Percentiles rank a stretch among this genome's conserved stretches.
phyloP scores from a whole-genome alignment of 2,797 vertebrate species.

The Siniperca scherzeri region DNA sequence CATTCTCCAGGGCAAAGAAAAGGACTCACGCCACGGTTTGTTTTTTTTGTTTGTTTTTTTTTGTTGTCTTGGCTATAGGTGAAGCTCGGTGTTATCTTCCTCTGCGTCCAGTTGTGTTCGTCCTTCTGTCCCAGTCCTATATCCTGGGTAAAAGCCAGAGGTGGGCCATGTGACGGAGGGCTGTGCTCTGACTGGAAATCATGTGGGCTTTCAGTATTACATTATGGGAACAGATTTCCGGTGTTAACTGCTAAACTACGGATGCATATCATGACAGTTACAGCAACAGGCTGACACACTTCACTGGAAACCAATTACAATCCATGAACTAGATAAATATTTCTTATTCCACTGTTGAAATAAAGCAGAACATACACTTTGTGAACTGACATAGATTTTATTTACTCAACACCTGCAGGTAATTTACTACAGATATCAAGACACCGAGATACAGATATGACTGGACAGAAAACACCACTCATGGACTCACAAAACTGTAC shows the following conservation, averaged over 20 bases:
- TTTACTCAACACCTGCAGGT: slow-evolving; percentile 81
- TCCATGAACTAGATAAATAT: no score
- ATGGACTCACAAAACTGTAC: slow-evolving; percentile 54
- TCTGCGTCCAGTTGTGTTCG: slow-evolving; percentile 38
- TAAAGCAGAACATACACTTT: slow-evolving; percentile 4
- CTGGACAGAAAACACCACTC: slow-evolving; percentile 58
- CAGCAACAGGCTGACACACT: slow-evolving; percentile 41
- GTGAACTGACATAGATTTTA: slow-evolving; percentile 81
- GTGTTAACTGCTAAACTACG: slow-evolving; percentile 59
- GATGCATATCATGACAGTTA: slow-evolving; percentile 46
- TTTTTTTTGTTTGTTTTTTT: no score
- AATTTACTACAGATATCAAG: slow-evolving; percentile 66
- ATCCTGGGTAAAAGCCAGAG: slow-evolving; percentile 13
- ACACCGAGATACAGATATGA: slow-evolving; percentile 49
- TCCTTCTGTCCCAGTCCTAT: slow-evolving; percentile 39
- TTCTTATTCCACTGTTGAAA: neutral
- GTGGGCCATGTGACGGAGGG: slow-evolving; percentile 81
- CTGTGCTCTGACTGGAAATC: slow-evolving; percentile 77
- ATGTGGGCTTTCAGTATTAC: slow-evolving; percentile 72
- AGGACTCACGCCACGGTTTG: neutral
- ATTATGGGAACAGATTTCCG: slow-evolving; percentile 78
- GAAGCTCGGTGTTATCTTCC: slow-evolving; percentile 17
- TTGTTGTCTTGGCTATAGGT: neutral
- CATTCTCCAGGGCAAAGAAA: neutral
- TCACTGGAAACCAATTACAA: slow-evolving; percentile 18